These are phyloP conservation scores for Exaiptasia diaphana DNA, from an alignment of 64 coral and sea anemone genomes.

Conservation along the genomic window DNA sequence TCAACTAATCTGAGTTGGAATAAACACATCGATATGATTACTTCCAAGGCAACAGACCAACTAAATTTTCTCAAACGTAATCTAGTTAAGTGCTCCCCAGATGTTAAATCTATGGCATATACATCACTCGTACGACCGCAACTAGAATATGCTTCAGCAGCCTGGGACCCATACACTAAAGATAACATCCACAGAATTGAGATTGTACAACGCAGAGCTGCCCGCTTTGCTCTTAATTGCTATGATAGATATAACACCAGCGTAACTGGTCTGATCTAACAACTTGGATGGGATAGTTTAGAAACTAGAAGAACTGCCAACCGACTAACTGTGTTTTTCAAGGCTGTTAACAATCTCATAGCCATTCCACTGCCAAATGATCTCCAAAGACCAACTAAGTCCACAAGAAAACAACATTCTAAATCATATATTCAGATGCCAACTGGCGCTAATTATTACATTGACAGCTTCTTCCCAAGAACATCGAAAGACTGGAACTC, in stretches of 20 bases:
- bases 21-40: constrained; percentile 29
- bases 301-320: constrained; percentile 16
- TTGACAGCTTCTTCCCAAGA: constrained; percentile 23
- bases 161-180: constrained; percentile 45
- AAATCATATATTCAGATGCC: constrained; percentile 2
- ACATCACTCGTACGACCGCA: constrained; percentile 22
- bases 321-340: constrained; percentile 8
- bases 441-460: constrained; percentile 13
- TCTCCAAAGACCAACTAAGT: background rate
- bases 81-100: constrained; percentile 26
- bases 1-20: constrained; percentile 29
- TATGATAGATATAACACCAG: constrained; percentile 23
- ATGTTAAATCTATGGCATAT: constrained; percentile 45
- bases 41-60: constrained; percentile 10
- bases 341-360: constrained; percentile 21
- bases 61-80: constrained; percentile 46
- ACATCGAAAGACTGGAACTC: constrained; percentile 10
- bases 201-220: constrained; percentile 20
- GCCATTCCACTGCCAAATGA: background rate
- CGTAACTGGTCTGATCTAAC: background rate
- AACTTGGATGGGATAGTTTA: constrained; percentile 10
- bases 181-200: constrained; percentile 19
- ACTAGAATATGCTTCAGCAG: constrained; percentile 32
- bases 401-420: background rate
- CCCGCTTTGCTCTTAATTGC: constrained; percentile 5